Percentiles rank a stretch among this genome's conserved stretches.
These are phyloP conservation scores for Menidia beryllina DNA, from an alignment of 2,113 vertebrate genomes.

Conservation along the genomic window DNA sequence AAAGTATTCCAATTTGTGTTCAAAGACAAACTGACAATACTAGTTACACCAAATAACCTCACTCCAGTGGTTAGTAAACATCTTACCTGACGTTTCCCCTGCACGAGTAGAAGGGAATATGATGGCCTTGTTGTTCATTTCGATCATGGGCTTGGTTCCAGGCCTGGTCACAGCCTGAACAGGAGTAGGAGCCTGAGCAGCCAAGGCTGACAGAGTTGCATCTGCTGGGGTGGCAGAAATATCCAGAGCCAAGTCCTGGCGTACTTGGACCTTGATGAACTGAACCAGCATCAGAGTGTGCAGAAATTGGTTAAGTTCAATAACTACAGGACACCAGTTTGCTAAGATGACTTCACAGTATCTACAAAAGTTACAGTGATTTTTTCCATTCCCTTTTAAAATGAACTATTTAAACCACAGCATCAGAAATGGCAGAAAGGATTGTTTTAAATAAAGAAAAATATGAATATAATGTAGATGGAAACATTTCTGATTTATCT, in stretches of 20 bases:
- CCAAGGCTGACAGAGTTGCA: conserved; percentile 58
- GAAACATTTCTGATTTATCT: too few species aligned
- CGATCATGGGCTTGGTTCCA: conserved; percentile 70
- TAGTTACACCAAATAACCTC: neutral
- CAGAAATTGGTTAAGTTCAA: neutral
- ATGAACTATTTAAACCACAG: too few species aligned
- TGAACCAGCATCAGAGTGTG: conserved; percentile 50
- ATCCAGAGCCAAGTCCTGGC: conserved; percentile 75
- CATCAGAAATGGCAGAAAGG: too few species aligned
- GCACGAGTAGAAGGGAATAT: conserved; percentile 85
- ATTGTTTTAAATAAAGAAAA: too few species aligned
- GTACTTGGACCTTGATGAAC: conserved; percentile 91
- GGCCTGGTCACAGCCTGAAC: conserved; percentile 71
- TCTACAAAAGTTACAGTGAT: too few species aligned
- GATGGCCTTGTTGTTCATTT: conserved; percentile 87
- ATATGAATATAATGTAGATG: too few species aligned
- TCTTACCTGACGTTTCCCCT: conserved; percentile 89
- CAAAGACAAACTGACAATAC: too few species aligned
- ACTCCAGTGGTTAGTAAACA: neutral
- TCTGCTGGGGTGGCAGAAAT: conserved; percentile 67
- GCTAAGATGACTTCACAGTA: too few species aligned
- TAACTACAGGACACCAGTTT: too few species aligned
- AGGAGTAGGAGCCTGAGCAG: conserved; percentile 77
- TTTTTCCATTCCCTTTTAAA: too few species aligned
- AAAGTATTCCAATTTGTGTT: too few species aligned